Conservation (phyloP, 2,797 vertebrate species). For the Caiman crocodilus region DNA sequence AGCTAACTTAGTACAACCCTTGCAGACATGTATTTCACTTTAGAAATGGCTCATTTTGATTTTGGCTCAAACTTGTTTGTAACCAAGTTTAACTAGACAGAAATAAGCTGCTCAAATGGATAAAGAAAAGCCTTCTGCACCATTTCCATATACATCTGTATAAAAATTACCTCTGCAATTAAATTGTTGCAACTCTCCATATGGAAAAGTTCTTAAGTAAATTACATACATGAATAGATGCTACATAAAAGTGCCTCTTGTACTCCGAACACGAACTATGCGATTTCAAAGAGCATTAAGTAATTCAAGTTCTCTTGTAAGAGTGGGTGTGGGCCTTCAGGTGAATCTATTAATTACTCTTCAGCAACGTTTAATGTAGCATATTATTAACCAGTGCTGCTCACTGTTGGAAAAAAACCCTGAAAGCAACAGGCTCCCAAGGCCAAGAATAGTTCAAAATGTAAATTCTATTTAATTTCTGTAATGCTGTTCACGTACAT, state of each 20-base stretch:
- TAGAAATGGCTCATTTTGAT: background rate
- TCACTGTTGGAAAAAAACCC: background rate
- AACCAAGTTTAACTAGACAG: background rate
- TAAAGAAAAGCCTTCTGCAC: background rate
- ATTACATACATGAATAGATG: background rate
- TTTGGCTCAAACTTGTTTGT: background rate
- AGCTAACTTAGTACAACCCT: background rate
- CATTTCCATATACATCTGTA: background rate
- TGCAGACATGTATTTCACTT: background rate
- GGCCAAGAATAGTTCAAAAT: background rate
- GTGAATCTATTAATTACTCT: background rate
- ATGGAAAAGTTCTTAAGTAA: background rate
- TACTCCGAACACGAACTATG: accelerated
- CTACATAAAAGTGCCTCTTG: accelerated
- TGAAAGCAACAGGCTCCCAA: background rate
- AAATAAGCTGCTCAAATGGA: background rate
- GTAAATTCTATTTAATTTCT: background rate
- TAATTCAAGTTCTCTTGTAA: background rate
- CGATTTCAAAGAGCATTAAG: background rate
- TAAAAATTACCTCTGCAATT: background rate
- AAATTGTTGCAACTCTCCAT: background rate
- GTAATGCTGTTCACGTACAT: background rate
- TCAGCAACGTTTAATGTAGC: background rate
- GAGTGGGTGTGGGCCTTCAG: background rate
- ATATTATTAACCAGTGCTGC: background rate